Evolutionary conservation across 2,888 invertebrate genomes (phyloP), one percentile per base, ranked within the genome.

Genomic region (Tinea semifulvella): DNA sequence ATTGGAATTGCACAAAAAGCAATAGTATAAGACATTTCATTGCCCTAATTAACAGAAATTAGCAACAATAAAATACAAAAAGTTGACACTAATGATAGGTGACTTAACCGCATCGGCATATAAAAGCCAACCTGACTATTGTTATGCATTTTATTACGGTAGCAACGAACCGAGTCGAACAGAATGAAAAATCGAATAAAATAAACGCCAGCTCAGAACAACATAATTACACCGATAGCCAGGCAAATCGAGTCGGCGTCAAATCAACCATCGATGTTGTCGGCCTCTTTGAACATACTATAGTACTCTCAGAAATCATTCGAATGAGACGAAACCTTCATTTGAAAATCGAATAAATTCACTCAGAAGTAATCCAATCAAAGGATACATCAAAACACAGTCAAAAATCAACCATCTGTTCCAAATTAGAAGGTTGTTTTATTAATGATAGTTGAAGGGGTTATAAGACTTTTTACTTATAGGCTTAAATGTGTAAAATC

Each of bases 191-290:
- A 55, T 57, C 57, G 57, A 64, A 60, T 59, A 58, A 58, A 58
- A 56, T 62, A 65, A 71, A 69, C 63, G 61, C 61, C 55, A 60
- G 52, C 55, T 16, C 45, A 40, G 28, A 40, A 56, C 57, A 60
- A 63, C 60, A 63, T 73, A 72, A 73, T 72, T 56, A 57, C 53
- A 45, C 27, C 39, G 53, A 56, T 58, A 58, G 22, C 59, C 58
- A 52, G 48, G 52, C 55, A 53, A 56, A 61, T 60, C 56, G 55
- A 53, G 42, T 55, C 55, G 39, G 47, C 47, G 44, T 58, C 52
- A 50, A 47, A 55, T 54, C 51, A 48, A 46, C 47, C 49, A 56
- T 56, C 61, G 57, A 60, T 59, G 55, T 50, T 44, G 48, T 44
- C 48, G 50, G 60, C 53, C 48, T 44, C 60, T 58, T 60, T 58